Evolutionary conservation across 2,797 vertebrate genomes (phyloP).

Genomic region (Urocyon cinereoargenteus): DNA sequence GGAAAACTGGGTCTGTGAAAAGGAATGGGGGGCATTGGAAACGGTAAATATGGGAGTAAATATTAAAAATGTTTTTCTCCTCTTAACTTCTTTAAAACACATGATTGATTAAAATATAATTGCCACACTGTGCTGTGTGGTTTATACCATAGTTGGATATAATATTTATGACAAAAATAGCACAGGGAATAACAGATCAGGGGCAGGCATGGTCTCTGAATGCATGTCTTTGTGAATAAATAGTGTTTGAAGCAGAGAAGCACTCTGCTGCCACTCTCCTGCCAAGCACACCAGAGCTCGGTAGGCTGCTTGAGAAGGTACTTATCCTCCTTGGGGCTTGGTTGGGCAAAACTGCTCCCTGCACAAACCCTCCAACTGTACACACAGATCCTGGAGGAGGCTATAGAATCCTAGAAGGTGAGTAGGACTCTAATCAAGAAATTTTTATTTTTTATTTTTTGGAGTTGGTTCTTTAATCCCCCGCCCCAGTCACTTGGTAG

Average conservation of each 20-base stretch:
- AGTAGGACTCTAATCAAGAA: neutral
- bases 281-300: neutral
- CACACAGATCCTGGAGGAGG: neutral
- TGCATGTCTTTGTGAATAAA: neutral
- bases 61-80: too few species aligned
- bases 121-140: neutral
- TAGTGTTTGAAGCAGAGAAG: neutral
- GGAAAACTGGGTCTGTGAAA: neutral
- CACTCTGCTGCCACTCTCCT: neutral
- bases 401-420: neutral
- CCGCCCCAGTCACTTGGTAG: neutral
- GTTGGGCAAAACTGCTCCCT: neutral
- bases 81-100: neutral
- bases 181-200: too few species aligned
- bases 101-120: neutral
- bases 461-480: neutral
- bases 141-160: neutral
- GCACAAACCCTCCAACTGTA: neutral
- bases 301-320: neutral
- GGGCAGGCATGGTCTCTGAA: neutral
- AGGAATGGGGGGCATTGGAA: neutral
- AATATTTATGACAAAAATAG: neutral
- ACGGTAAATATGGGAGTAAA: neutral
- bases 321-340: neutral
- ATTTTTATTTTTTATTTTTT: neutral